Percentiles rank a stretch among this genome's conserved stretches.
Evolutionary conservation across 2,888 invertebrate genomes (phyloP).

Genomic region (Dinocampus coccinellae): DNA sequence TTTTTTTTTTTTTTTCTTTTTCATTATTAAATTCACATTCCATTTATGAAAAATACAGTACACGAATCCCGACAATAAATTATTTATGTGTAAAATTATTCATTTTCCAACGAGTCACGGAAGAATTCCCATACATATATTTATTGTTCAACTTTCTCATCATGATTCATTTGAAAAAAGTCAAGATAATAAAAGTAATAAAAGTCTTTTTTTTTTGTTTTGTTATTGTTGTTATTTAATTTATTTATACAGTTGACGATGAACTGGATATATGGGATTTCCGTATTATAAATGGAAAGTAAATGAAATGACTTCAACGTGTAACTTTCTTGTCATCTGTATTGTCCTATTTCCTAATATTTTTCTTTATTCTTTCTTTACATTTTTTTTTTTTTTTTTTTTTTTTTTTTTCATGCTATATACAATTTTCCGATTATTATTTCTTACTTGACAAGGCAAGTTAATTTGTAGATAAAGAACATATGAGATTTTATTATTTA

Average conservation of each 20-base stretch:
- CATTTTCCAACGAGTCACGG: not conserved
- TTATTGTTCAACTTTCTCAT: not conserved
- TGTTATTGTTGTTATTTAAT: not conserved
- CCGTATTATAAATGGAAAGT: not conserved
- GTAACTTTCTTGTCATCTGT: not conserved
- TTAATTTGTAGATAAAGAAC: too few relatives aligned
- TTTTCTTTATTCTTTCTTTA: too few relatives aligned
- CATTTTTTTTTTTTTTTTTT: too few relatives aligned
- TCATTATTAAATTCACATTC: not conserved
- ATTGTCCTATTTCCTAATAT: not conserved
- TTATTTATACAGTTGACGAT: not conserved
- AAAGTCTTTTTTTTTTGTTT: too few relatives aligned
- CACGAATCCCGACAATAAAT: not conserved
- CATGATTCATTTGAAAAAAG: not conserved
- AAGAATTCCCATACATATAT: not conserved
- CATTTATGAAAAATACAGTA: not conserved
- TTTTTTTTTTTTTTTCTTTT: not conserved
- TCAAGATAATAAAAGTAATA: not conserved
- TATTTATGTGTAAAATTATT: not conserved
- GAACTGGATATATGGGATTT: not conserved
- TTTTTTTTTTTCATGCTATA: too few relatives aligned
- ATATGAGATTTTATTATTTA: too few relatives aligned
- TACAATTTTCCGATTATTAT: too few relatives aligned
- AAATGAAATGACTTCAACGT: not conserved
- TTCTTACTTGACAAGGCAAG: too few relatives aligned